Percentiles rank a stretch among this genome's conserved stretches.
phyloP scores from a whole-genome alignment of 1,140 invertebrate genomes.

The Drosophila parabipectinata region DNA sequence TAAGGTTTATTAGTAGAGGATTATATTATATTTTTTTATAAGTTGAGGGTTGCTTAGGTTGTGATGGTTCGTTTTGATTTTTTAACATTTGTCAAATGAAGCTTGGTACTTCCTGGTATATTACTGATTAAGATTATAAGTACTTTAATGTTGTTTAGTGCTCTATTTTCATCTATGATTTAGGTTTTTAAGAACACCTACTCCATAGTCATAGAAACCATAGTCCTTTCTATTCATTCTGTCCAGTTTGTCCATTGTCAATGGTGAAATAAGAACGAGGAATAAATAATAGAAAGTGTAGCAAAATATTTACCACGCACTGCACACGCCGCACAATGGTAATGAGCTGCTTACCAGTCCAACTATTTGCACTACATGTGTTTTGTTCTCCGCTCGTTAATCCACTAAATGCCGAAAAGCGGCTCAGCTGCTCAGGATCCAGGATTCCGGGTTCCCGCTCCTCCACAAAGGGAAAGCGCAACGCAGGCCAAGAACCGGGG shows the following conservation, averaged over 20 bases:
- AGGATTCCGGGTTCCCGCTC: conserved; percentile 4
- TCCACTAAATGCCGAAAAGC: conserved; percentile 80
- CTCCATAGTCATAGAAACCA: neutral
- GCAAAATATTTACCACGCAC: conserved; percentile 83
- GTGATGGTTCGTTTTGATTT: too few species aligned
- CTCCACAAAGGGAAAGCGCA: conserved; percentile 35
- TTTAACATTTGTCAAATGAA: too few species aligned
- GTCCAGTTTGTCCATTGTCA: conserved; percentile 13
- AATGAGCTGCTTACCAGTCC: conserved; percentile 71
- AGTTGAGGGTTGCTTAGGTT: too few species aligned
- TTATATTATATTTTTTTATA: too few species aligned
- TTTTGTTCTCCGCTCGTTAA: conserved; percentile 67
- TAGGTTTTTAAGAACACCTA: neutral
- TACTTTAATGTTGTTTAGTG: too few species aligned
- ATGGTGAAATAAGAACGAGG: conserved; percentile 9
- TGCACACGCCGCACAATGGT: conserved; percentile 76
- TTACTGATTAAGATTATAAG: too few species aligned
- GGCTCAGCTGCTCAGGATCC: conserved; percentile 50
- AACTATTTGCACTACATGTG: conserved; percentile 54
- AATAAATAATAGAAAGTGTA: conserved; percentile 69
- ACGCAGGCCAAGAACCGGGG: conserved; percentile 13
- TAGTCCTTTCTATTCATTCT: conserved; percentile 1
- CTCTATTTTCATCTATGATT: neutral
- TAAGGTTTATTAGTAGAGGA: too few species aligned
- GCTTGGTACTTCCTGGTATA: too few species aligned